Evolutionary conservation across 2,113 vertebrate genomes (phyloP), one percentile per base, ranked within the genome.

Genomic region (Cromileptes altivelis): DNA sequence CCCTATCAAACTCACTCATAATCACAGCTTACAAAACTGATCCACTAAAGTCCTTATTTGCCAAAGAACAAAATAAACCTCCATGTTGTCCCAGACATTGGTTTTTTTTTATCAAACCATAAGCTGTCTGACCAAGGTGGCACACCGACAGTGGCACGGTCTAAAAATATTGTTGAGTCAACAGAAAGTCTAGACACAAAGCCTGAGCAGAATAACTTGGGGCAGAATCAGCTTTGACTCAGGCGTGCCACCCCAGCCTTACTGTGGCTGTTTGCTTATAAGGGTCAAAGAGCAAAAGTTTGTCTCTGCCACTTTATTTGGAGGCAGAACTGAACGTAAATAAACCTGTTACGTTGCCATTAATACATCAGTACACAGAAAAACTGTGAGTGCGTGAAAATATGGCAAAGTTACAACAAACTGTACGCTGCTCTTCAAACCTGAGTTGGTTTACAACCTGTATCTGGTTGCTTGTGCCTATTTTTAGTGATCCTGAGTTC

Each of bases 111-210:
- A 56, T 73, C 80, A 75, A 79, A 83, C 55, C 58, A 79, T 85
- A 80, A 88, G 23, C 73, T 78, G 72, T 72, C 72, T 81, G 86
- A 87, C 71, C 65, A 75, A 68, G 73, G 61, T 70, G 55, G 77
- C 19, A 13, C 78, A 83, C 37, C 0, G 19, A 60, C 58, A 80
- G 70, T 67, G n/a, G 47, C 50, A 45, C 57, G 50, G 81, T 77
- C 68, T 80, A 74, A 84, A 89, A 81, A 82, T 76, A 89, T 12
- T 86, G 61, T 78, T 89, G 78, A 90, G 81, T 78, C 82, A 85
- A 89, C 85, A 85, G 55, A 78, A 78, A 63, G 76, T 75, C 79
- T 80, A 77, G 84, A 89, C 80, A 68, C 58, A 73, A 78, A 70
- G 70, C 53, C 53, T 23, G 50, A 77, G 72, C 53, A 67, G 81